These are phyloP conservation scores for Ciconia stormi DNA, from an alignment of 2,113 vertebrate species.

Conservation along the genomic window DNA sequence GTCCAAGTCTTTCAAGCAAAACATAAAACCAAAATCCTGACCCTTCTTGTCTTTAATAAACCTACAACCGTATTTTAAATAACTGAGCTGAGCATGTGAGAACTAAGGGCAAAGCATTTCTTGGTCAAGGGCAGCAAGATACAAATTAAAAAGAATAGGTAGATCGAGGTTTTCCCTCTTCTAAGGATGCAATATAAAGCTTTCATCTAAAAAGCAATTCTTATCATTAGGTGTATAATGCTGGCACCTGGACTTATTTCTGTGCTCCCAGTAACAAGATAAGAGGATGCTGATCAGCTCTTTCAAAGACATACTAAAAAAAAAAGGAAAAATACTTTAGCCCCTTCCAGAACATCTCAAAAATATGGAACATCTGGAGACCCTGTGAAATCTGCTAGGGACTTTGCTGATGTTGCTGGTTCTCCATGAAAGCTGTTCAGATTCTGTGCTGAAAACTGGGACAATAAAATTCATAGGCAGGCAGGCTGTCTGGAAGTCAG, in stretches of 20 bases:
- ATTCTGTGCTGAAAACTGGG: background rate
- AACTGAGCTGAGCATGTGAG: background rate
- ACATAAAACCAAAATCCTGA: background rate
- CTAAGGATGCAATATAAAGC: background rate
- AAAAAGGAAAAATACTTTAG: background rate
- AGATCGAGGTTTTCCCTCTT: background rate
- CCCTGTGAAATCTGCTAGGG: background rate
- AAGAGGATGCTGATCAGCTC: background rate
- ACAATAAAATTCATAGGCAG: background rate
- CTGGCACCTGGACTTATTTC: background rate
- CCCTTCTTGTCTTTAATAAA: background rate
- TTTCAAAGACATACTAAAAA: no score
- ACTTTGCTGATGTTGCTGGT: background rate
- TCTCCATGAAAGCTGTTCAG: background rate
- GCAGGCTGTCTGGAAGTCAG: background rate
- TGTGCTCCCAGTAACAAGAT: background rate
- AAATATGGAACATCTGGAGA: background rate
- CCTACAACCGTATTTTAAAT: background rate
- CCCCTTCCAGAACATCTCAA: background rate
- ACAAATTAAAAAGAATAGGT: background rate
- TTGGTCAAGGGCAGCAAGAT: background rate
- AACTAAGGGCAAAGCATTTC: background rate
- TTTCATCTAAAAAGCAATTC: background rate
- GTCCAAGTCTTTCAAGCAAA: slow-evolving; percentile 14
- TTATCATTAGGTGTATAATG: background rate